Conservation (phyloP, 2,113 vertebrate genomes). For the Sterrhoptilus dennistouni region DNA sequence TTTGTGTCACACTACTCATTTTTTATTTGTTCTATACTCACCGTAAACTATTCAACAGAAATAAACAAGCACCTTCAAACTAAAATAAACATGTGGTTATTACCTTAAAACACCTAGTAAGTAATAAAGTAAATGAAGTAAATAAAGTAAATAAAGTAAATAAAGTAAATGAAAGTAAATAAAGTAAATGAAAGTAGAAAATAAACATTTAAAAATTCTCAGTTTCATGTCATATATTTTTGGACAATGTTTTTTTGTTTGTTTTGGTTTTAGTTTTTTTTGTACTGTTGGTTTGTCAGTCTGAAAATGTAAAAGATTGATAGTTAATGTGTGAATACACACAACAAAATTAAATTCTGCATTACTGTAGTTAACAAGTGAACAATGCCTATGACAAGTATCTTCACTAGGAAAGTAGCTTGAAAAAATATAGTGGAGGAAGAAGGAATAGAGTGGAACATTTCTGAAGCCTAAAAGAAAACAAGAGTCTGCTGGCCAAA, state of each 20-base stretch:
- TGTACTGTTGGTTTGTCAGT: not conserved
- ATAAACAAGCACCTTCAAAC: not conserved
- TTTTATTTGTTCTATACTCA: not conserved
- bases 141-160: too few relatives aligned
- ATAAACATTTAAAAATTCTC: not conserved
- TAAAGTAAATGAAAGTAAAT: too few relatives aligned
- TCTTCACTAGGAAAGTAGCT: not conserved
- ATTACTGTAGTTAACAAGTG: not conserved
- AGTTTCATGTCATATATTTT: not conserved
- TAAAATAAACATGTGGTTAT: not conserved
- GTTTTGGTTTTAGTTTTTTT: not conserved
- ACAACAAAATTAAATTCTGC: not conserved
- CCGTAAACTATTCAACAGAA: not conserved
- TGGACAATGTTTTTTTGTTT: not conserved
- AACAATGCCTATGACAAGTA: not conserved
- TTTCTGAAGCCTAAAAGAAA: not conserved
- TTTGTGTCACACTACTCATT: not conserved
- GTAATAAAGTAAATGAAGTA: not conserved
- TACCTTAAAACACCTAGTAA: not conserved
- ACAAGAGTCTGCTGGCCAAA: not conserved
- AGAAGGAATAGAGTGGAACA: not conserved
- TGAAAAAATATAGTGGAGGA: not conserved
- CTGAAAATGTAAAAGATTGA: not conserved
- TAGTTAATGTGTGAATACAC: not conserved
- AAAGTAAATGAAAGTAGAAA: not conserved